phyloP scores from a whole-genome alignment of 2,888 invertebrate species.

The Tiphia femorata region DNA sequence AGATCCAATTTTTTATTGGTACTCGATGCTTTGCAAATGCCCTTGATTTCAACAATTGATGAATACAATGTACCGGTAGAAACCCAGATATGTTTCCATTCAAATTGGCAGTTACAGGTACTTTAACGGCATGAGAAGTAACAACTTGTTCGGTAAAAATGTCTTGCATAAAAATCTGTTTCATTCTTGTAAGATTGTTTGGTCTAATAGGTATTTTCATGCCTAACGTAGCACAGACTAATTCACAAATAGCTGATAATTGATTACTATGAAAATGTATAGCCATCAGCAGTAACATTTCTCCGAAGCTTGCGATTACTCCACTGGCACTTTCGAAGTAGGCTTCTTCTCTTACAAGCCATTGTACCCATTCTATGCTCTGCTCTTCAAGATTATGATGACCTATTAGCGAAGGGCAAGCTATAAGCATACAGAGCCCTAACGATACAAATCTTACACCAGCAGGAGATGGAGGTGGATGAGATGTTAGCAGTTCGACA shows the following conservation, averaged over 20 bases:
- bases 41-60: conserved; percentile 92
- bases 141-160: conserved; percentile 98
- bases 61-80: conserved; percentile 95
- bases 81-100: conserved; percentile 92
- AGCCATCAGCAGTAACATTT: conserved; percentile 95
- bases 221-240: conserved; percentile 93
- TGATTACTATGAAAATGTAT: conserved; percentile 98
- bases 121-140: conserved; percentile 94
- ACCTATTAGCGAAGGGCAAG: conserved; percentile 89
- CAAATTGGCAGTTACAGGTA: conserved; percentile 91
- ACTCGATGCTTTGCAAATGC: conserved; percentile 97
- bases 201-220: conserved; percentile 93
- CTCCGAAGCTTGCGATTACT: conserved; percentile 90
- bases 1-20: conserved; percentile 97
- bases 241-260: conserved; percentile 90
- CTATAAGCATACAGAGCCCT: conserved; percentile 93
- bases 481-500: conserved; percentile 87
- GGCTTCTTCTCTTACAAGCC: conserved; percentile 91
- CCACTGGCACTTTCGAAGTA: conserved; percentile 90
- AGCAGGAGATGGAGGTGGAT: conserved; percentile 90
- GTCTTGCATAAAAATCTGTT: conserved; percentile 95
- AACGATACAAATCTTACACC: conserved; percentile 94
- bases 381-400: conserved; percentile 80
- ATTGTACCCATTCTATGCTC: conserved; percentile 93
- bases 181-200: conserved; percentile 89